Evolutionary conservation across 2,113 vertebrate species (phyloP), one percentile per base, ranked within the genome.

Genomic region (Lagenorhynchus albirostris): DNA sequence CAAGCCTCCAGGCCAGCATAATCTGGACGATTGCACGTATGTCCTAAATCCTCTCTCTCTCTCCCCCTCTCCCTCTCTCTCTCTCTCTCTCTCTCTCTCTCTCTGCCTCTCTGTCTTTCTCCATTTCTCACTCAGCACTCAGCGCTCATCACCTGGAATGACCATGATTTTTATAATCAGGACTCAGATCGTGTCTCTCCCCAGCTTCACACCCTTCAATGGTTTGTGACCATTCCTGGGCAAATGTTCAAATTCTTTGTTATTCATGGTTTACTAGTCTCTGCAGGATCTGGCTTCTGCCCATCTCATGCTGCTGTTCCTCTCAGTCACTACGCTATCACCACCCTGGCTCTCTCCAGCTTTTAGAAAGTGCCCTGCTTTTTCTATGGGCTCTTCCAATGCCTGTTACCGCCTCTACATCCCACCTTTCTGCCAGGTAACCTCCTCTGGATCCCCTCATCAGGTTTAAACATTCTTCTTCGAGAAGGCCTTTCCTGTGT

Each of bases 311-410:
- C 29, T 29, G 41, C 36, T 21, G 3, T 13, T 62, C 3, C 8
- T 23, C 18, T 25, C 4, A 1, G 12, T 58, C 21, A 9, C 53
- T 9, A 1, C 1, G 41, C 31, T 20, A 0, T 6, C 1, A 2
- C 17, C 21, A 65, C n/a, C 8, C 50, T 13, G 88, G 11, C 31
- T 92, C 31, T 9, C 29, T 77, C 81, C 21, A 26, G 12, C 60
- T 58, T 94, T 44, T 33, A 53, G 85, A 81, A 77, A 58, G 38
- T 4, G 6, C 3, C 14, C 21, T n/a, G 33, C 7, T 38, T 36
- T 67, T 68, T 33, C 25, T 5, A 3, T 6, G n/a, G 36, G 9
- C 5, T 53, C 8, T 36, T 60, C 25, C 33, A 8, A 3, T 12
- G 50, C 6, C 26, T n/a, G 20, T 6, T 5, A 1, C 6, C 38